phyloP scores from a whole-genome alignment of 2,888 invertebrate species.

The Apantesis nais region DNA sequence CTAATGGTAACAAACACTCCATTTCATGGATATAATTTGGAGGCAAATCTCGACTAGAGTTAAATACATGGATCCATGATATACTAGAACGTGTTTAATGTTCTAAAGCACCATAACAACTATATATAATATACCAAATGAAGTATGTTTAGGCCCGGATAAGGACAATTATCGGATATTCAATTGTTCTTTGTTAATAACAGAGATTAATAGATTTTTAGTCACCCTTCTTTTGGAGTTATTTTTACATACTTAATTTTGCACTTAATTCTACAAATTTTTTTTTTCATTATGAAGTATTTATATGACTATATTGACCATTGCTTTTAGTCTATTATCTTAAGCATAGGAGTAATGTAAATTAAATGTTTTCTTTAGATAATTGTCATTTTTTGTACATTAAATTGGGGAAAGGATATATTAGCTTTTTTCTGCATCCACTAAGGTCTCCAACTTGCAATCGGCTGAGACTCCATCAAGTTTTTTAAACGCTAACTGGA shows the following conservation, averaged over 20 bases:
- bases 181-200: not conserved
- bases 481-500: not conserved
- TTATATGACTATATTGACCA: no score
- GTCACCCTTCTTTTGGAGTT: not conserved
- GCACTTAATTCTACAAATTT: not conserved
- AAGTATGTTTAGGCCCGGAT: not conserved
- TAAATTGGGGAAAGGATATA: not conserved
- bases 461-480: not conserved
- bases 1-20: slow-evolving; percentile 76
- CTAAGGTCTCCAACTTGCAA: not conserved
- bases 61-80: slow-evolving; percentile 28
- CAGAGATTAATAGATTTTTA: no score
- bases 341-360: no score
- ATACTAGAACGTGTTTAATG: slow-evolving; percentile 14
- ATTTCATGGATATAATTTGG: slow-evolving; percentile 68
- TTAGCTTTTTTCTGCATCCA: not conserved
- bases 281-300: not conserved
- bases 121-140: not conserved
- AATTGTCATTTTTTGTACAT: not conserved
- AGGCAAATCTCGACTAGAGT: slow-evolving; percentile 61
- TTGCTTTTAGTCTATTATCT: no score
- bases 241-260: no score
- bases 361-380: not conserved
- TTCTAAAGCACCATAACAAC: not conserved
- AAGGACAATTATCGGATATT: not conserved